A percentile compares a stretch with the other conserved stretches of the same genome.
Conservation (phyloP, 2,888 invertebrate species). For the Pegoplata infirma region DNA sequence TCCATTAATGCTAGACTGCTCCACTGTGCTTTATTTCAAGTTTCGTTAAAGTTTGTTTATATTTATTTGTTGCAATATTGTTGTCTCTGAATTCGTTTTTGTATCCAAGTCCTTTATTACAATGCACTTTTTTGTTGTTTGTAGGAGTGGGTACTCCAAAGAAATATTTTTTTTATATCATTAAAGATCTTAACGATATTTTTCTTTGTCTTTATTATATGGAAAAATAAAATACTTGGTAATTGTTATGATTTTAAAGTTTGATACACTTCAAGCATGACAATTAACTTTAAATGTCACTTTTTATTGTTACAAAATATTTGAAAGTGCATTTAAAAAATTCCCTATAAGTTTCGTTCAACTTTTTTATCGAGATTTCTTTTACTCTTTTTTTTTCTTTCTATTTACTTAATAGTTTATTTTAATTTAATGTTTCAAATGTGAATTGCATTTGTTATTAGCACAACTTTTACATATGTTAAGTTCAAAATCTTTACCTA, state of each 20-base stretch:
- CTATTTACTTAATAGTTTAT: background rate
- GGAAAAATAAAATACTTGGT: background rate
- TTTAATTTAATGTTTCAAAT: constrained; percentile 8
- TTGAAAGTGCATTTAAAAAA: background rate
- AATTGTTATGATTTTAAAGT: constrained; percentile 12
- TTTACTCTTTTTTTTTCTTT: background rate
- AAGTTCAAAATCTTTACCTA: background rate
- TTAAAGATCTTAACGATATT: background rate
- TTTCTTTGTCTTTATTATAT: constrained; percentile 5
- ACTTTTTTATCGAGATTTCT: background rate
- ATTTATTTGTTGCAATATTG: no score
- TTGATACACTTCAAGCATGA: constrained; percentile 5
- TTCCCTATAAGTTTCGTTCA: background rate
- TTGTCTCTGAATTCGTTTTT: no score
- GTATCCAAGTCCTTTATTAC: constrained; percentile 31
- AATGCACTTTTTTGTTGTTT: constrained; percentile 13
- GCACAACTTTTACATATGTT: background rate
- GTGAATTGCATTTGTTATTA: constrained; percentile 33
- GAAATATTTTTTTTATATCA: background rate
- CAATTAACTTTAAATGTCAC: constrained; percentile 29
- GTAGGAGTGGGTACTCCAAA: constrained; percentile 1
- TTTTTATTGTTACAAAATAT: background rate
- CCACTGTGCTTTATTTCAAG: background rate
- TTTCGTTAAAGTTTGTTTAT: constrained; percentile 17
- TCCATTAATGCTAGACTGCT: no score